Evolutionary conservation across 2,888 invertebrate genomes (phyloP).

Genomic region (Ecdyonurus torrentis): DNA sequence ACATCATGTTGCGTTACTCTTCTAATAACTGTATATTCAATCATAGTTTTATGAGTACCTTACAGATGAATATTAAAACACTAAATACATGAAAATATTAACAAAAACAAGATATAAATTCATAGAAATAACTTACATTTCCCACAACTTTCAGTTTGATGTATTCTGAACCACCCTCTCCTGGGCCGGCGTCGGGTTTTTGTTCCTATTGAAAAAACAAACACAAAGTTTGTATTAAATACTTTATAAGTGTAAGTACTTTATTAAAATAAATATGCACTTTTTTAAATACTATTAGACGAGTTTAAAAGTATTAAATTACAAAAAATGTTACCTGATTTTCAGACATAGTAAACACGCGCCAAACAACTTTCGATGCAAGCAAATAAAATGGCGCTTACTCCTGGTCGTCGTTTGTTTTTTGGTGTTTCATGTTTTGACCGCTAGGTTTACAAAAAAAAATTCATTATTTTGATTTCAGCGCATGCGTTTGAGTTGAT

Average conservation of each 20-base stretch:
- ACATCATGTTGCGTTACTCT: no score
- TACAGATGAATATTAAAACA: no score
- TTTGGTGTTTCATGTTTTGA: background rate
- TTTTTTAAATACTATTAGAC: no score
- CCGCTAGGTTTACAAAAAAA: background rate
- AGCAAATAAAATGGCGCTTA: background rate
- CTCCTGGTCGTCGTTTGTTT: background rate
- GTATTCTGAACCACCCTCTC: conserved; percentile 39
- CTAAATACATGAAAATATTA: no score
- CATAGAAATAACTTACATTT: conserved; percentile 37
- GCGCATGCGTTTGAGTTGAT: background rate
- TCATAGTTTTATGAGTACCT: no score
- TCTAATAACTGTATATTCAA: no score
- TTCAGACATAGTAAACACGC: conserved; percentile 16
- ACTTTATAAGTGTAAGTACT: background rate
- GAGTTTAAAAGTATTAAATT: background rate
- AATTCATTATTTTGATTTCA: background rate
- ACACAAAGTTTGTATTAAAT: background rate
- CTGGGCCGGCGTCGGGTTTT: conserved; percentile 34
- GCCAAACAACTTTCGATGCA: conserved; percentile 2
- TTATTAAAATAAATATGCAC: no score
- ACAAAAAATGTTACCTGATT: conserved; percentile 17
- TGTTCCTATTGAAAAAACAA: conserved; percentile 24
- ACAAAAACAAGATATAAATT: no score
- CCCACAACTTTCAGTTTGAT: conserved; percentile 55